A percentile compares a stretch with the other conserved stretches of the same genome.
phyloP scores from a whole-genome alignment of 2,888 invertebrate species.

The Epistrophe grossulariae region DNA sequence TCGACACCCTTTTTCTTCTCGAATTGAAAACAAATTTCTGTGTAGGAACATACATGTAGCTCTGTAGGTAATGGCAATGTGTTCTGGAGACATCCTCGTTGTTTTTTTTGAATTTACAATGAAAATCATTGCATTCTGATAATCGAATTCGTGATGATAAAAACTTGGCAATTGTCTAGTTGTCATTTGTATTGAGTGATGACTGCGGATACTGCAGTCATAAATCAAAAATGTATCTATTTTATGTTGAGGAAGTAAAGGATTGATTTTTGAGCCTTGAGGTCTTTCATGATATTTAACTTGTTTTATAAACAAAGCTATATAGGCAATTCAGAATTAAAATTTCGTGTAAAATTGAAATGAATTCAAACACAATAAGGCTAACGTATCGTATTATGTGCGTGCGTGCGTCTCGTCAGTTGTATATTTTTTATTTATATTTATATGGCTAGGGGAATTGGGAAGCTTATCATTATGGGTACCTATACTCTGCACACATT shows the following conservation, averaged over 20 bases:
- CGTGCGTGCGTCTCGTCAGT: not conserved
- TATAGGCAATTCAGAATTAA: not conserved
- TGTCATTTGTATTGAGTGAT: slow-evolving; percentile 72
- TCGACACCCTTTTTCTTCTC: slow-evolving; percentile 54
- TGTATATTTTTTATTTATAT: not conserved
- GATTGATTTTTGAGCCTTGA: slow-evolving; percentile 43
- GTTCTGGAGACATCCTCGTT: slow-evolving; percentile 42
- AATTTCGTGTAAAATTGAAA: not conserved
- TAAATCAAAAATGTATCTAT: slow-evolving; percentile 64
- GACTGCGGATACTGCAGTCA: slow-evolving; percentile 65
- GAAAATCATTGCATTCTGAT: slow-evolving; percentile 25
- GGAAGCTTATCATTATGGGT: not conserved
- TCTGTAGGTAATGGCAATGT: slow-evolving; percentile 30
- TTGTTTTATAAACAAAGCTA: slow-evolving; percentile 20
- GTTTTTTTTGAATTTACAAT: slow-evolving; percentile 53
- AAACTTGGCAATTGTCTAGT: slow-evolving; percentile 52
- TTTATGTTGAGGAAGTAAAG: slow-evolving; percentile 43
- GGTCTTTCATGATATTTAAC: slow-evolving; percentile 7
- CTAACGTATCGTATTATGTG: no score
- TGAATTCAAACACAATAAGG: not conserved
- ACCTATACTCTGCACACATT: not conserved
- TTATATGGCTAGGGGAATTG: not conserved
- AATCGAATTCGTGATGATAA: slow-evolving; percentile 31
- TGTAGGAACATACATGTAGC: not conserved
- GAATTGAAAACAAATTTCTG: not conserved